Evolutionary conservation across 2,888 invertebrate genomes (phyloP).

Genomic region (Platerodrilus igneus): DNA sequence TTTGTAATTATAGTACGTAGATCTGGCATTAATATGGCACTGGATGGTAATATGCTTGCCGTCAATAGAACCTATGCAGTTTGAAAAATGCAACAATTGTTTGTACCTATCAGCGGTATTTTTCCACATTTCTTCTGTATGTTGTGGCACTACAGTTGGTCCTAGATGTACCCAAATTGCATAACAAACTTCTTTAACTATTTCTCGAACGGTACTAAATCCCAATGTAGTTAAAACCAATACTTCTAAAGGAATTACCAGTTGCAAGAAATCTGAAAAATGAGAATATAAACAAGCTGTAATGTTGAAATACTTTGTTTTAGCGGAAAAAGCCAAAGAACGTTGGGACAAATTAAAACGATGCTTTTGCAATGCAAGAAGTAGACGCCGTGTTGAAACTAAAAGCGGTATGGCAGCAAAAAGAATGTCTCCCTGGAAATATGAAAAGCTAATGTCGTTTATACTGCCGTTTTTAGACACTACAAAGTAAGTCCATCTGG

Average conservation of each 20-base stretch:
- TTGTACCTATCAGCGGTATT: constrained; percentile 21
- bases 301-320: constrained; percentile 29
- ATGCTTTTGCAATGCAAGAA: too few relatives aligned
- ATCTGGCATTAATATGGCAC: constrained; percentile 20
- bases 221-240: constrained; percentile 30
- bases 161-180: constrained; percentile 28
- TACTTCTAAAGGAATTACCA: too few relatives aligned
- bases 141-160: constrained; percentile 29
- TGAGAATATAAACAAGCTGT: constrained; percentile 11
- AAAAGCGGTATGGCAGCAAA: constrained; percentile 6
- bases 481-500: too few relatives aligned
- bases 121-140: constrained; percentile 25
- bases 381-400: constrained; percentile 5
- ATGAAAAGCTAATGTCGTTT: constrained; percentile 16
- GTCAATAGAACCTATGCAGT: constrained; percentile 13
- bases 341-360: constrained; percentile 10
- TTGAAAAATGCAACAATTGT: constrained; percentile 25
- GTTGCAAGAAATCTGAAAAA: too few relatives aligned
- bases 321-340: constrained; percentile 17
- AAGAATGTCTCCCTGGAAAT: constrained; percentile 12
- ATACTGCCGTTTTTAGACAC: constrained; percentile 12
- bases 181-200: constrained; percentile 33
- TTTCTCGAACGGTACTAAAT: constrained; percentile 27
- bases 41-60: constrained; percentile 17
- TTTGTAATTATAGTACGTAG: too few relatives aligned